phyloP scores from a whole-genome alignment of 2,113 vertebrate species.

The Etheostoma cragini region DNA sequence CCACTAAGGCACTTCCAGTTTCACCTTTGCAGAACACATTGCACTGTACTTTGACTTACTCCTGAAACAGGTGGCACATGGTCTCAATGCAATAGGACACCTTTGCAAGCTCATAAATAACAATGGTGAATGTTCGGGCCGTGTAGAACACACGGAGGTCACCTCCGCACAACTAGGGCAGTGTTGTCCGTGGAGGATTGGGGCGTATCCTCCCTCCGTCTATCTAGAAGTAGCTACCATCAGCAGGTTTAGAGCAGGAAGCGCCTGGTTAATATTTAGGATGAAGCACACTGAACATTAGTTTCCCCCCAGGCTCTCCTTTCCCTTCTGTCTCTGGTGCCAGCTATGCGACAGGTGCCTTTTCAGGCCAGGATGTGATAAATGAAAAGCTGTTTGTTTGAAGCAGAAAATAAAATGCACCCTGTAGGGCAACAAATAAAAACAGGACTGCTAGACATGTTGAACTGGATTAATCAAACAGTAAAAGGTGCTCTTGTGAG shows the following conservation, averaged over 20 bases:
- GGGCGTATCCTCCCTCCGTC: constrained; percentile 52
- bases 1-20: constrained; percentile 10
- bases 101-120: constrained; percentile 80
- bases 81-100: constrained; percentile 63
- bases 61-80: constrained; percentile 71
- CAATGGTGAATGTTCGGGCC: constrained; percentile 62
- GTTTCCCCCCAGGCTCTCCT: constrained; percentile 70
- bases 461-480: constrained; percentile 71
- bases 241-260: constrained; percentile 71
- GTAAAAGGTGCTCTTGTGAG: constrained; percentile 52
- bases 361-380: constrained; percentile 70
- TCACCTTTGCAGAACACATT: constrained; percentile 50
- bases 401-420: constrained; percentile 68
- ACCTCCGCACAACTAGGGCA: constrained; percentile 77
- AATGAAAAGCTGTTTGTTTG: constrained; percentile 76
- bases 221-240: constrained; percentile 57
- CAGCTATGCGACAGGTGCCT: constrained; percentile 75
- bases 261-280: constrained; percentile 76
- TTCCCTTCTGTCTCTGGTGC: constrained; percentile 52
- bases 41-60: constrained; percentile 41
- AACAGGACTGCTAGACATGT: constrained; percentile 52
- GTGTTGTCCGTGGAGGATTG: constrained; percentile 68
- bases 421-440: constrained; percentile 64
- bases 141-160: constrained; percentile 78
- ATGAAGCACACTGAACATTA: constrained; percentile 60